These are phyloP conservation scores for Eurois occulta DNA, from an alignment of 2,888 invertebrate genomes.

Conservation along the genomic window DNA sequence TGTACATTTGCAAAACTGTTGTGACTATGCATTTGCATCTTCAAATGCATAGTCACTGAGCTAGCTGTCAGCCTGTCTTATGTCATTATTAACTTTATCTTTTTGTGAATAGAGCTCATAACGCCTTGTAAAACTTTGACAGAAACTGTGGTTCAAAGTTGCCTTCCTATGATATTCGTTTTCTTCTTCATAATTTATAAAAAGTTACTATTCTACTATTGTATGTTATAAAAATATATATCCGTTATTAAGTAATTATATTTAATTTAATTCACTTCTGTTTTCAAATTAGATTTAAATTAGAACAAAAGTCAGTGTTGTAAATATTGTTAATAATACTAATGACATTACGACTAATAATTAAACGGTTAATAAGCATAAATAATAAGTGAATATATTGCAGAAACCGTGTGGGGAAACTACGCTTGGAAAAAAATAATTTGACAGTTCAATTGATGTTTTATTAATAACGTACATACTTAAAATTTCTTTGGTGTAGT, in stretches of 20 bases:
- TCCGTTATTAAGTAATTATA: constrained; percentile 34
- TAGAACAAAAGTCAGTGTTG: constrained; percentile 75
- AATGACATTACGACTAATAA: constrained; percentile 67
- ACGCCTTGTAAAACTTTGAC: constrained; percentile 38
- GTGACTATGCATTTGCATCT: too few species aligned
- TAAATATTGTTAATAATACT: constrained; percentile 80
- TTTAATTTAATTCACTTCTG: constrained; percentile 46
- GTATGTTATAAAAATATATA: constrained; percentile 37
- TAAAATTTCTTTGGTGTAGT: constrained; percentile 86
- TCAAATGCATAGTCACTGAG: constrained; percentile 13
- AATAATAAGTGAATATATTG: constrained; percentile 75
- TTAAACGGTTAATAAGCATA: constrained; percentile 64
- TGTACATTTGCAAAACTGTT: constrained; percentile 8
- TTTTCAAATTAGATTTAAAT: constrained; percentile 59
- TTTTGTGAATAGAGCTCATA: constrained; percentile 16
- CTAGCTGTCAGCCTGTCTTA: constrained; percentile 8
- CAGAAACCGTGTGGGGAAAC: constrained; percentile 90
- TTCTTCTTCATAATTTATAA: constrained; percentile 39
- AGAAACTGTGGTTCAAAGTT: constrained; percentile 40
- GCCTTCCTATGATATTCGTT: constrained; percentile 37
- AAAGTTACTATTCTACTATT: constrained; percentile 30
- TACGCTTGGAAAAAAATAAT: constrained; percentile 88
- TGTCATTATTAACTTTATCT: constrained; percentile 16
- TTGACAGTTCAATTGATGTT: constrained; percentile 86
- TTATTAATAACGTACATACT: constrained; percentile 78